Evolutionary conservation across 2,113 vertebrate species (phyloP).

Genomic region (Corydoras maculifer): DNA sequence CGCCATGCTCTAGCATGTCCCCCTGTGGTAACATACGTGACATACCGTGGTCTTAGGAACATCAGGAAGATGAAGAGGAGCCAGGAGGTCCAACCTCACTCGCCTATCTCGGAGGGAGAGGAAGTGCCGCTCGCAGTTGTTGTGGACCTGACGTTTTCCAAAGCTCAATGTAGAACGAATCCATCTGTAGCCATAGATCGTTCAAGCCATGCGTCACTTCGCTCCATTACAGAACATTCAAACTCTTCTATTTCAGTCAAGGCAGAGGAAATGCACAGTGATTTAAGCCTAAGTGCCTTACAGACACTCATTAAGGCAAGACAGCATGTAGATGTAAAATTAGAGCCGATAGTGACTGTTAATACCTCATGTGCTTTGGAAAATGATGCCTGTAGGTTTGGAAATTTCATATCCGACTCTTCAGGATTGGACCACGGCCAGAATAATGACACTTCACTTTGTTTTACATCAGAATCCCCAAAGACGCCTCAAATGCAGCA

Average conservation of each 20-base stretch:
- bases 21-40: constrained; percentile 47
- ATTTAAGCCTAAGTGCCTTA: constrained; percentile 37
- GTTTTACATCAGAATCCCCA: neutral
- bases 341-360: neutral
- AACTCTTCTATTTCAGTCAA: constrained; percentile 5
- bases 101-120: constrained; percentile 40
- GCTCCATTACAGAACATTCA: neutral
- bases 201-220: neutral
- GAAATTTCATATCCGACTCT: neutral
- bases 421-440: neutral
- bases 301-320: constrained; percentile 10
- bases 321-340: constrained; percentile 2
- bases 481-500: neutral
- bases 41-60: constrained; percentile 43
- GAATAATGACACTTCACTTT: neutral
- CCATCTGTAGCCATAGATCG: neutral
- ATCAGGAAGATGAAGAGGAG: constrained; percentile 43
- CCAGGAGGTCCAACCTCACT: constrained; percentile 26
- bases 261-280: neutral
- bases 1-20: constrained; percentile 39
- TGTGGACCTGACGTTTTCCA: neutral
- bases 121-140: constrained; percentile 1
- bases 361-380: neutral
- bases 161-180: neutral
- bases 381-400: constrained; percentile 1